Conservation (phyloP, 2,113 vertebrate species). For the Ascaphus truei region DNA sequence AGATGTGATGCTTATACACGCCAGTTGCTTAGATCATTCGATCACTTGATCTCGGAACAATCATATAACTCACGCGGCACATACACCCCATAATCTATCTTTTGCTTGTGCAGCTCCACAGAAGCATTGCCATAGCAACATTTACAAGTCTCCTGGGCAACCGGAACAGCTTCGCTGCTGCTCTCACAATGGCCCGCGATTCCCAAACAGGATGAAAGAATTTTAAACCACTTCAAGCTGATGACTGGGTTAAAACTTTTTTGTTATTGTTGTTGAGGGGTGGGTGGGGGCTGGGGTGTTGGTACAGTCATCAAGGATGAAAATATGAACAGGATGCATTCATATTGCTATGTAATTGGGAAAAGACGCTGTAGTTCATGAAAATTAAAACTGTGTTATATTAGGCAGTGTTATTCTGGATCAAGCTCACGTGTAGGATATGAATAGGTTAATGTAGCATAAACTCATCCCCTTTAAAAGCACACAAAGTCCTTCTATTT, state of each 20-base stretch:
- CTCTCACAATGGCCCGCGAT: constrained; percentile 50
- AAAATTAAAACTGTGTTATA: too few relatives aligned
- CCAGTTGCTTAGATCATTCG: constrained; percentile 56
- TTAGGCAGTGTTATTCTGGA: too few relatives aligned
- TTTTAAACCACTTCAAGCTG: constrained; percentile 39
- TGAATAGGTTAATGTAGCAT: too few relatives aligned
- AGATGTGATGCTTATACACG: constrained; percentile 32
- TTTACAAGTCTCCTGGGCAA: constrained; percentile 69
- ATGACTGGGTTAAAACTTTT: constrained; percentile 12
- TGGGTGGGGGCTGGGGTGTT: too few relatives aligned
- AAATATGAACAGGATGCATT: too few relatives aligned
- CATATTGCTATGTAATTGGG: too few relatives aligned
- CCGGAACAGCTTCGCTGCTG: constrained; percentile 55
- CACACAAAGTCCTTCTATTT: too few relatives aligned
- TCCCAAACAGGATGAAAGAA: constrained; percentile 46
- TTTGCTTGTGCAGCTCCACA: constrained; percentile 55
- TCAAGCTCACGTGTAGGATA: too few relatives aligned
- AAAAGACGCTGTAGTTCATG: too few relatives aligned
- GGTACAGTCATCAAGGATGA: too few relatives aligned
- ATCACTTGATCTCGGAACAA: constrained; percentile 60
- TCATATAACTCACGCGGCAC: constrained; percentile 62
- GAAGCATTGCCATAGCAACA: constrained; percentile 69
- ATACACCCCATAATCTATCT: constrained; percentile 69
- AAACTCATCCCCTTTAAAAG: too few relatives aligned
- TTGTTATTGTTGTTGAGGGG: too few relatives aligned